Evolutionary conservation across 2,888 invertebrate species (phyloP), one percentile per base, ranked within the genome.

Genomic region (Anoplius nigerrimus): DNA sequence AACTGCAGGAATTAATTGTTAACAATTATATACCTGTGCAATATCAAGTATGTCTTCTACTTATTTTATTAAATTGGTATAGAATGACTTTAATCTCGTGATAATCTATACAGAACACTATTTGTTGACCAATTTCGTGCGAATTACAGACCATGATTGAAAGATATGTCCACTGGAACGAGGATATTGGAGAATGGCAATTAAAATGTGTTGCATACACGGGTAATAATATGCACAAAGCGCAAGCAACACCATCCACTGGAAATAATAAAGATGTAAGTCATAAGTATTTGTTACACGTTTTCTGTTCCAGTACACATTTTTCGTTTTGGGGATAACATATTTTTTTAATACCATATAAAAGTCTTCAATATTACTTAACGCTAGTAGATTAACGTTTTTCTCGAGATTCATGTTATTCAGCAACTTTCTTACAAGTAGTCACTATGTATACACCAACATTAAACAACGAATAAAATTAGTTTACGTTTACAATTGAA

Each of bases 141-240:
- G n/a, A n/a, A n/a, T n/a, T 84, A 20, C 86, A 96, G 94, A 94
- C 94, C 57, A 92, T 96, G 89, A 95, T 98, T 72, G 97, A 97
- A 84, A 92, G 94, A 82, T 96, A 98, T 86, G 95, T 98, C 52
- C 94, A 96, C 84, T 99, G 98, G 98, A 99, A 98, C 90, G 98
- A 98, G 89, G 98, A 99, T 85, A 96, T 98, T 42, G 98, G 98
- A 42, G 99, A 99, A 89, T 99, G 98, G 96, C 98, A 99, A 88
- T 92, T 99, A 54, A 95, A 95, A 88, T 98, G 98, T 89, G 98
- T 99, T 6, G 99, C 99, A 0, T 99, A 99, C 89, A n/a, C n/a
- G n/a, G n/a, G 99, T 0, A 99, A 99, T 90, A 99, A 99, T 87
- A 98, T 99, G 97, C 91, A 95, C 68, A 95, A 95, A 86, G 92